Conservation (phyloP, 1,140 invertebrate species). For the Coelopa frigida region DNA sequence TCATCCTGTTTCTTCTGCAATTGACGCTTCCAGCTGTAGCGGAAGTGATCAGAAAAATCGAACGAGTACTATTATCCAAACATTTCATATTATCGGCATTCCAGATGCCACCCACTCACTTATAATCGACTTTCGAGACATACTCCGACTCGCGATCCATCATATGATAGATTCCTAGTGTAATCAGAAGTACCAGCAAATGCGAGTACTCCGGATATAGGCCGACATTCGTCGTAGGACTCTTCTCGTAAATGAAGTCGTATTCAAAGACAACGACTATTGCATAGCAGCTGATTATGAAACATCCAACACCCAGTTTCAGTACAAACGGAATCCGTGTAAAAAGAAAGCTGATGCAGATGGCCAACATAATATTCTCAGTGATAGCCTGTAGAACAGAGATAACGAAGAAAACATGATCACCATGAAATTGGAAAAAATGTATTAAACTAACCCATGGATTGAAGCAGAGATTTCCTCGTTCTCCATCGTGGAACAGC, state of each 20-base stretch:
- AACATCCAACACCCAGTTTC: slow-evolving; percentile 64
- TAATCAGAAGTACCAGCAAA: slow-evolving; percentile 60
- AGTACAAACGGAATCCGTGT: slow-evolving; percentile 75
- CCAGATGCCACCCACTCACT: slow-evolving; percentile 19
- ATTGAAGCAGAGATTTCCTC: slow-evolving; percentile 45
- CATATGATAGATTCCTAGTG: slow-evolving; percentile 66
- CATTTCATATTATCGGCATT: neutral
- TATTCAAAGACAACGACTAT: slow-evolving; percentile 58
- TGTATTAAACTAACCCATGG: slow-evolving; percentile 66
- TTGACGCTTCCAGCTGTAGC: slow-evolving; percentile 74
- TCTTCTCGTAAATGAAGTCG: slow-evolving; percentile 49
- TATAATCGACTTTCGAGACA: slow-evolving; percentile 72
- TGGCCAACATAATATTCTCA: slow-evolving; percentile 66
- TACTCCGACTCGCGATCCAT: slow-evolving; percentile 85
- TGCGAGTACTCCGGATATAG: slow-evolving; percentile 62
- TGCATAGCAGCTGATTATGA: slow-evolving; percentile 61
- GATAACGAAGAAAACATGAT: no score
- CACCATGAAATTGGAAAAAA: no score
- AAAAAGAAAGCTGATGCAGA: slow-evolving; percentile 75
- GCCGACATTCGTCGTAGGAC: slow-evolving; percentile 59
- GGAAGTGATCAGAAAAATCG: no score
- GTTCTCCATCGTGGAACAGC: neutral
- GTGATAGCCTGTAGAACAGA: slow-evolving; percentile 84
- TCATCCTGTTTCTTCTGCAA: slow-evolving; percentile 74
- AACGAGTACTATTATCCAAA: neutral